Evolutionary conservation across 2,797 vertebrate genomes (phyloP), one percentile per base, ranked within the genome.

Genomic region (Acanthis flammea): DNA sequence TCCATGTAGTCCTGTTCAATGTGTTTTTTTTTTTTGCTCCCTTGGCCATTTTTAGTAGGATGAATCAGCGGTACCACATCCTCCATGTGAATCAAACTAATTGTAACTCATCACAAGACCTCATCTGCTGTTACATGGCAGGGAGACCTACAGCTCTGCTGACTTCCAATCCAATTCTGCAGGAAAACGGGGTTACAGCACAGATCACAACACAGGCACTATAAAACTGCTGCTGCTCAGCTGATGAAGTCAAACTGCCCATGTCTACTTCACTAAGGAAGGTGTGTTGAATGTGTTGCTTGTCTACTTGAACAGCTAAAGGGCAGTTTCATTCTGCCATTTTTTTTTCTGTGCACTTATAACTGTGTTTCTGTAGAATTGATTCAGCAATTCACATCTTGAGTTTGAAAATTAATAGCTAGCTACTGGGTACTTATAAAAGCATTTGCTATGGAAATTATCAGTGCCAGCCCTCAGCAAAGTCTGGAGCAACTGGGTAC

Each of bases 51-150:
- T 81, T 92, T 76, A 88, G 77, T 75, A 85, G 61, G 55, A 70
- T 95, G 93, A 95, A 87, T 93, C 94, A 94, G 78, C 1, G 2
- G 30, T 42, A 61, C 51, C 77, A 61, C 84, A 76, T 93, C 88
- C 75, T 94, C 41, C 8, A 1, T 55, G 55, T 66, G 88, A 95
- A 86, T 74, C 62, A 88, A 62, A 86, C 50, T 37, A 73, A 63
- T 51, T 30, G 61, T 24, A 90, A 85, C 80, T 48, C 74, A 76
- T 60, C 63, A 84, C 71, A 70, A 90, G 83, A 84, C 45, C 48
- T 60, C n/a, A 65, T 72, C 68, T 81, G 70, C 62, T 5, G 1
- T 73, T 90, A 42, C 22, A 44, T 27, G 70, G 73, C 47, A 73
- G 23, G 27, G 60, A 75, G 60, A 65, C 30, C 51, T 80, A 75